Base-by-base conservation (phyloP, 2,888 invertebrate genomes). In the Tenthredo distinguenda region DNA sequence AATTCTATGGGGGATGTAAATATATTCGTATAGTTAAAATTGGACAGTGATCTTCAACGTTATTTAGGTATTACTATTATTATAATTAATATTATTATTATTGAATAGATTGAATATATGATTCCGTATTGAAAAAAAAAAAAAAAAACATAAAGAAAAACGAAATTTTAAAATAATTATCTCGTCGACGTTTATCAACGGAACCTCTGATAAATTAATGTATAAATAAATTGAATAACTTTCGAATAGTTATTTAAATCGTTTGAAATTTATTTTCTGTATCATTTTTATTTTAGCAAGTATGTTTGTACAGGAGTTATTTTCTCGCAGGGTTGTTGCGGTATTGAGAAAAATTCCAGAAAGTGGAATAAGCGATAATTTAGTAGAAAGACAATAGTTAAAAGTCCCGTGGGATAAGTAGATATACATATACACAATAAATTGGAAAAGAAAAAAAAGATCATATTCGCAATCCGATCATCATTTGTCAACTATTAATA, bases 251-350 rank as follows among this genome's bases (percentile, higher is more conserved):
- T 62, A 26, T 26, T 12, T 21, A 26, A 31, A 26, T 62, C 10
- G 26, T 62, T 62, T 21, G 12, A 62, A 12, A 62, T 21, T 62
- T 62, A 12, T 21, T 26, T 62, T 68, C 3, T 77, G 47, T 77
- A 31, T 77, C 43, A 77, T 77, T 50, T 34, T 50, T 55, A 77
- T 77, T 77, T 77, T 55, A 55, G 55, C 55, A 77, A 77, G 47
- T 77, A 50, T 77, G 55, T 74, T 43, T 74, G 15, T n/a, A 26
- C 7, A 50, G 12, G 15, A 77, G 18, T 77, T 55, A 31, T 68
- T 68, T 68, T 34, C 5, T 50, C 31, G 76, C 26, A 43, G 47
- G 76, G 21, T 15, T 26, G 74, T 76, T 43, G 40, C 40, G 40
- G 10, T 43, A 43, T 2, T 10, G 12, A 47, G 12, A 4, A 47